Evolutionary conservation across 2,797 vertebrate species (phyloP), one percentile per base, ranked within the genome.

Genomic region (Scarus forsteni): DNA sequence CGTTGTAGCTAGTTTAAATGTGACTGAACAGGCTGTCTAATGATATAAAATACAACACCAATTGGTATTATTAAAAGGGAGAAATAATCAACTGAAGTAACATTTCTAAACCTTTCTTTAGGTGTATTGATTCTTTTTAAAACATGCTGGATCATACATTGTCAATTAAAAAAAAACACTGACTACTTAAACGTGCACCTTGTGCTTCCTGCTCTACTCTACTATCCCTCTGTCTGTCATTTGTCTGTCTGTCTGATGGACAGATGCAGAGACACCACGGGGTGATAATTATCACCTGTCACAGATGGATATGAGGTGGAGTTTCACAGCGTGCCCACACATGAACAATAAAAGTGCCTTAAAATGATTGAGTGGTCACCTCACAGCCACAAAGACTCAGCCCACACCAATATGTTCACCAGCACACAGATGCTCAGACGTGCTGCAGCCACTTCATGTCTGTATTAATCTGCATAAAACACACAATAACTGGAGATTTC

Each of bases 241-340:
- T 42, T 63, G 66, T 46, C 66, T 39, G 34, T 57, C 62, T 66
- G 55, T 61, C 54, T 50, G 34, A 42, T 66, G 40, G 19, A 52
- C 69, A 59, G 60, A 68, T 34, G 42, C 10, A 1, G 16, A 57
- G 45, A 76, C 40, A 35, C 43, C 18, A 53, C 54, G 71, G 49
- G 55, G 49, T 60, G 76, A 66, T 86, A 89, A 88, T 87, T 73
- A 89, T 77, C 85, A 92, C 81, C 86, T 89, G 91, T 89, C 85
- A 75, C 69, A 70, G 46, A 56, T 16, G n/a, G 56, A 67, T 68
- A 73, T 69, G 45, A 27, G 10, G 52, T 34, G 2, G 16, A 39
- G 57, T 39, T 74, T 75, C 63, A 45, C 54, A 52, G 66, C 67
- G 1, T 13, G 79, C 66, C 80, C 68, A 81, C 72, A 73, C 77